Base-by-base conservation (phyloP, 2,888 invertebrate species). In the Drosophila koepferae region DNA sequence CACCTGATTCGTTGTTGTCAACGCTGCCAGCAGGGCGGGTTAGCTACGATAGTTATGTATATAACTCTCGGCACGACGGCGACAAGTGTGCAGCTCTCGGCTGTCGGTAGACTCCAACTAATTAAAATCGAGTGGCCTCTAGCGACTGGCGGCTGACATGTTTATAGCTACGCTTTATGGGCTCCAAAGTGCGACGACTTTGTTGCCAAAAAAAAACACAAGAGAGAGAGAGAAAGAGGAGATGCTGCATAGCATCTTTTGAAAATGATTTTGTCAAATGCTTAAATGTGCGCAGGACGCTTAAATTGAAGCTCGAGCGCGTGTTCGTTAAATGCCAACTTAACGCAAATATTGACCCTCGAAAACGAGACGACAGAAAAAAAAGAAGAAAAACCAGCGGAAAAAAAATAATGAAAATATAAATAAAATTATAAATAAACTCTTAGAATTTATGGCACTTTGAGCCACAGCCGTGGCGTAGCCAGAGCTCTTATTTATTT, bases 281-380 rank as follows among this genome's bases (percentile, higher is more conserved):
- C 49, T 69, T 41, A 70, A 86, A 73, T 72, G 76, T 53, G 67
- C 62, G 49, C 81, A 81, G 79, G 83, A 81, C 61, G 63, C 60
- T 63, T 16, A 40, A 44, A 48, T 28, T 28, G 51, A 18, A 28
- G 18, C 51, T 71, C 41, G 44, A 56, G 55, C 66, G 72, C 65
- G 68, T 60, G 71, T 76, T 78, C 76, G 75, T 81, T 80, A 75
- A 81, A 72, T 75, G 66, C 44, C 59, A 69, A 69, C 70, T 81
- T 85, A 76, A 88, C 72, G 86, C 85, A 86, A 82, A 82, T 89
- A 81, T 89, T 89, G 86, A 87, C 80, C 89, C 73, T 71, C 43
- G 46, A 67, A 53, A 54, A 58, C 66, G 63, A 61, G 64, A 51
- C 43, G 43, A 58, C 8, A n/a, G 23, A 51, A 34, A 48, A 23